Evolutionary conservation across 2,113 vertebrate genomes (phyloP), one percentile per base, ranked within the genome.

Genomic region (Callospermophilus lateralis): DNA sequence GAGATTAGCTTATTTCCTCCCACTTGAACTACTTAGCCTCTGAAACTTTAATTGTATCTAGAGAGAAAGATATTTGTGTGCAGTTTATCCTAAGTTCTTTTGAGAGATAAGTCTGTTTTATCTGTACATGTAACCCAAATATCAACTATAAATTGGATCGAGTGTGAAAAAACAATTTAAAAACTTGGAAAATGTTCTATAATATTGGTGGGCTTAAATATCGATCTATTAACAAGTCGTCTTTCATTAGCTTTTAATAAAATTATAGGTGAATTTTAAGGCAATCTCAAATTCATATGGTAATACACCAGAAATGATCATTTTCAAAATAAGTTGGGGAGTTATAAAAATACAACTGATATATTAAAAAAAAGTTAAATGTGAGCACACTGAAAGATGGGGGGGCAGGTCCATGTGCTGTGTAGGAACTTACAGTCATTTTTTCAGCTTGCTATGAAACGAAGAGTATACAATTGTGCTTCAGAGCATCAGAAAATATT

Each of bases 311-410:
- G 74, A 55, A 72, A 92, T 87, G 45, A 22, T 73, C 26, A 39
- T 92, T 94, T 94, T 88, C 12, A 93, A 53, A 95, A 81, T 93
- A 96, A 93, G 68, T 8, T 32, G 51, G 65, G 81, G 30, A 73
- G 58, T 74, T 67, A 55, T 28, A 91, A 65, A 97, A 88, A 16
- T 61, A 39, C n/a, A 83, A 32, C 7, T 13, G 8, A 19, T 42
- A 70, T 70, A 70, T n/a, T 68, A 16, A 70, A 70, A 70, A 16
- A 48, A 68, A 30, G 26, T 79, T 72, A 86, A 65, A 42, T 79
- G 8, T 67, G 32, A 86, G 37, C 13, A 48, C 34, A 22, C 2
- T 67, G 58, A 80, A 70, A 94, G 67, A 73, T 45, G 42, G 7
- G 76, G 76, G 34, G 72, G 24, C 48, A 55, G 34, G 87, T 79